phyloP scores from a whole-genome alignment of 37 sponge, comb jelly and placozoan genomes.

The Amphimedon queenslandica region DNA sequence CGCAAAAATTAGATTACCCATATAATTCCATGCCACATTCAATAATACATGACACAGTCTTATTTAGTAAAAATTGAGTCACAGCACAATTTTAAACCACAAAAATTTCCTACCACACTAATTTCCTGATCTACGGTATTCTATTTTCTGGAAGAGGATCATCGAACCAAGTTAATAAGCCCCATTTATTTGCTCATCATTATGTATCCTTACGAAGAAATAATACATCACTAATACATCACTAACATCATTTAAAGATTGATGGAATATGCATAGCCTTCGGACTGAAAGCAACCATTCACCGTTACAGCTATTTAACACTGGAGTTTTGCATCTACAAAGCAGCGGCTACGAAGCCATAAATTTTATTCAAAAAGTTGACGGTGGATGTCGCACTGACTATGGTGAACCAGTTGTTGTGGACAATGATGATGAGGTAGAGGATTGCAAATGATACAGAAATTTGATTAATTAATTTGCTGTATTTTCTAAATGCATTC shows the following conservation, averaged over 20 bases:
- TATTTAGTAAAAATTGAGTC: no score
- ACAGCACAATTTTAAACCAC: no score
- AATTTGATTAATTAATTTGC: no score
- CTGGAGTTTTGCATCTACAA: neutral
- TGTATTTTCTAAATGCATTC: no score
- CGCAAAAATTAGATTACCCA: no score
- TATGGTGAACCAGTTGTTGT: no score
- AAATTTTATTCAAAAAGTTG: neutral
- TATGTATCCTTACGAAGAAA: slow-evolving; percentile 31
- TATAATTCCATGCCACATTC: no score
- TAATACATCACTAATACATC: slow-evolving; percentile 11
- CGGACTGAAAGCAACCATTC: slow-evolving; percentile 18
- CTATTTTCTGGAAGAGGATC: slow-evolving; percentile 24
- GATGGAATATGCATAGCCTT: slow-evolving; percentile 39
- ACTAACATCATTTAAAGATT: slow-evolving; percentile 1
- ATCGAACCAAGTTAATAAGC: slow-evolving; percentile 14
- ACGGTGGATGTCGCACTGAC: neutral
- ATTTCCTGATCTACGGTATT: no score
- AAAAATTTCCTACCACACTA: no score
- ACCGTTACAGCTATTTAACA: slow-evolving; percentile 28
- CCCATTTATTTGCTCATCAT: slow-evolving; percentile 45
- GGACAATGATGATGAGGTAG: no score
- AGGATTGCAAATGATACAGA: no score
- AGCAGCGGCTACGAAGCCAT: neutral
- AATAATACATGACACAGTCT: no score